Evolutionary conservation across 1,140 invertebrate species (phyloP), one percentile per base, ranked within the genome.

Genomic region (Drosophila saltans): DNA sequence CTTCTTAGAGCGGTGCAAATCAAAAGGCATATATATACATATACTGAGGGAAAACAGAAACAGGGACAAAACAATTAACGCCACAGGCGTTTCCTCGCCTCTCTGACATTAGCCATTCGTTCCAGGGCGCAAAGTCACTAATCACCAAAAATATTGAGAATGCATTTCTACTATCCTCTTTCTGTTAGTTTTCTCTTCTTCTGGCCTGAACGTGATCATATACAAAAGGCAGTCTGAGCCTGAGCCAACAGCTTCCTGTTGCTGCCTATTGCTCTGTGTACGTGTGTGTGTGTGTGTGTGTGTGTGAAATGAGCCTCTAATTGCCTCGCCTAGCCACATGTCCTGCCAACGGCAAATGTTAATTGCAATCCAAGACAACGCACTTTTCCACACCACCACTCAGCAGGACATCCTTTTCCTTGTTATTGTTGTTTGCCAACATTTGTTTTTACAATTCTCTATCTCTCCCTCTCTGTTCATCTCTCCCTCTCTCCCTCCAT

Each of bases 351-450:
- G 66, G 24, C 72, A 77, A 88, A 88, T 80, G 73, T 89, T 88
- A 89, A 88, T 88, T 88, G 84, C 84, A 58, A 66, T 72, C 39
- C 57, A 41, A 11, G 61, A 64, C 68, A 76, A 78, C 64, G 81
- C 81, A 81, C 60, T 81, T 85, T 85, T 82, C 64, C 70, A 56
- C 64, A 65, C 56, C 64, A 65, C 56, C 56, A 48, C 62, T 80
- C 80, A 81, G 80, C 85, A 91, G 78, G 80, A 90, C 88, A 90
- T 90, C 88, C 88, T 88, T 84, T 90, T 90, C 80, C 88, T 88
- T 88, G 74, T 84, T 85, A 84, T 90, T 90, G 88, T 90, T 90
- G 82, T 83, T 80, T 85, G 78, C 77, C 78, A 81, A 84, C 82
- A 80, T 80, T 82, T 80, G 79, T 81, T 81, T 78, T 82, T 82